Base-by-base conservation (phyloP, 2,797 vertebrate species). In the Semotilus atromaculatus region DNA sequence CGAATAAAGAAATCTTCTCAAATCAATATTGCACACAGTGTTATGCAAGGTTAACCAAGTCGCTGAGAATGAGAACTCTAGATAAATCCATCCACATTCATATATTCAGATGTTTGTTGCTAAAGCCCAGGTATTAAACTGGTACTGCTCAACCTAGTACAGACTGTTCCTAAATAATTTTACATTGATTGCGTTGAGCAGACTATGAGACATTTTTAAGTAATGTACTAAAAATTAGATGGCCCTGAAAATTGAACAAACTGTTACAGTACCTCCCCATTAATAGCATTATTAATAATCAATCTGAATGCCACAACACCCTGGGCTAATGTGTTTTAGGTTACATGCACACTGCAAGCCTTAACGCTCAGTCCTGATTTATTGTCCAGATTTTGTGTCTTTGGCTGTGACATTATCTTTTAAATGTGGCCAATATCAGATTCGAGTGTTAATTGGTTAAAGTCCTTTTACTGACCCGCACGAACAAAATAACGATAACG, bases 21-120 rank as follows among this genome's bases (percentile, higher is more conserved):
- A 55, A 82, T 76, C 88, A 58, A 87, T 91, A 85, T 82, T 77
- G 66, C 26, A 74, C 68, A 85, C 16, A 72, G 62, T 29, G 31
- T 71, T 76, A 40, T 55, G 66, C 45, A 86, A 86, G 84, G 68
- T 71, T 85, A 67, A 40, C 67, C 45, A 64, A 72, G 43, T 36
- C 80, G 79, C 53, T 40, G 23, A 48, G 9, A 80, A 72, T n/a
- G 3, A 71, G 43, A 80, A 64, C n/a, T 73, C 55, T 21, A 36
- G 4, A 36, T 70, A 67, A 72, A 77, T 77, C 10, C 16, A 66
- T 76, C 36, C 19, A 43, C 48, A 43, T 77, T 53, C 62, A 43
- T 77, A 23, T 58, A 58, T 77, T 68, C 21, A 31, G 8, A 53
- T 68, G 38, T 78, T 78, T 38, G 8, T 36, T 60, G n/a, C 75